Percentiles rank a stretch among this genome's conserved stretches.
These are phyloP conservation scores for Oriolus oriolus DNA, from an alignment of 2,113 vertebrate genomes.

Conservation along the genomic window DNA sequence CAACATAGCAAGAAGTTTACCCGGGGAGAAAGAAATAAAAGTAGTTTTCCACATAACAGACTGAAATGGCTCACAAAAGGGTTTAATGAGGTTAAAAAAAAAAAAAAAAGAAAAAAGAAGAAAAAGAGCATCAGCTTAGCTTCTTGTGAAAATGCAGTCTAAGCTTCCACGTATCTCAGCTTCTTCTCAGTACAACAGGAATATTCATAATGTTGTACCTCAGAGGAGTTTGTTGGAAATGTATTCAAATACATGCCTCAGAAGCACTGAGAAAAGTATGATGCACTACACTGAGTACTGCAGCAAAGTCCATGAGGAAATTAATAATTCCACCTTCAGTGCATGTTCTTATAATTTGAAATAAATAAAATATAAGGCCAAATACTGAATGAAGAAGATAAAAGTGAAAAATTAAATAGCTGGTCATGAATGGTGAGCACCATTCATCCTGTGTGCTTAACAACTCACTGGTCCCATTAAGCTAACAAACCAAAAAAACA, in stretches of 20 bases:
- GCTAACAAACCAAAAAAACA: not conserved
- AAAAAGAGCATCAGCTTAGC: not conserved
- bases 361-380: slow-evolving; percentile 40
- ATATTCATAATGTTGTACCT: slow-evolving; percentile 12
- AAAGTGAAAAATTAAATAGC: slow-evolving; percentile 50
- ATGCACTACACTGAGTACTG: not conserved
- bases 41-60: not conserved
- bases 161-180: not conserved
- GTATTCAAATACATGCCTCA: not conserved
- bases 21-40: not conserved
- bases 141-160: not conserved
- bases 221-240: not conserved
- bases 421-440: slow-evolving; percentile 23
- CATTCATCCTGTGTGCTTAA: not conserved
- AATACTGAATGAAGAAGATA: slow-evolving; percentile 49
- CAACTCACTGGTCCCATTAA: not conserved
- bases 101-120: not conserved
- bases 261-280: not conserved
- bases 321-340: slow-evolving; percentile 29
- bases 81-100: not conserved
- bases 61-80: not conserved
- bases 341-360: slow-evolving; percentile 16
- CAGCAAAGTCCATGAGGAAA: slow-evolving; percentile 18
- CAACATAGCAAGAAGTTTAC: not conserved
- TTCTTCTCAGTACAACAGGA: not conserved